Percentiles rank a stretch among this genome's conserved stretches.
phyloP scores from a whole-genome alignment of 2,888 invertebrate genomes.

The Ichneumon xanthorius region DNA sequence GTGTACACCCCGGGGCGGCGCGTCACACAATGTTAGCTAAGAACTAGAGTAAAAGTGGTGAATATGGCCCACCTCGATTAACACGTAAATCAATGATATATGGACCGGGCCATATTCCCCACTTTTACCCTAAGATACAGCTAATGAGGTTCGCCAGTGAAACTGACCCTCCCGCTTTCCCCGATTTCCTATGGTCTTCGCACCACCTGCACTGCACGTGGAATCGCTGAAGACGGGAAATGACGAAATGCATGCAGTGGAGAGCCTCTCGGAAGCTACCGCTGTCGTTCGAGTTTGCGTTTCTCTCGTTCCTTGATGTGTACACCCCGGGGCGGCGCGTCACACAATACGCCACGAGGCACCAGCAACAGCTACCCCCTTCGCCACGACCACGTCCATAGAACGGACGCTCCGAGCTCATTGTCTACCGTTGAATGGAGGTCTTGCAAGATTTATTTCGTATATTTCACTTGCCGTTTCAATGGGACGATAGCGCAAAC shows the following conservation, averaged over 20 bases:
- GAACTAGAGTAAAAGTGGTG: no score
- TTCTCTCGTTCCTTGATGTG: conserved; percentile 73
- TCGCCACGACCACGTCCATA: conserved; percentile 75
- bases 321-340: conserved; percentile 72
- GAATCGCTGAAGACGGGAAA: conserved; percentile 65
- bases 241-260: conserved; percentile 73
- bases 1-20: conserved; percentile 72
- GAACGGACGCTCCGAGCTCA: conserved; percentile 81
- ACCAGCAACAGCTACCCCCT: conserved; percentile 59
- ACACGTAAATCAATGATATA: no score
- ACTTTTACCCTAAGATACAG: conserved; percentile 8
- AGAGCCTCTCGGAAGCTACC: conserved; percentile 62
- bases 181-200: conserved; percentile 53
- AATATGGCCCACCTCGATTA: no score
- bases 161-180: conserved; percentile 49
- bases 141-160: conserved; percentile 47
- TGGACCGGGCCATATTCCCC: no score
- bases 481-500: conserved; percentile 83
- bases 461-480: conserved; percentile 85
- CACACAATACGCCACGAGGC: conserved; percentile 80
- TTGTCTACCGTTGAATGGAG: conserved; percentile 84
- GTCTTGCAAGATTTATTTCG: conserved; percentile 85
- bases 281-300: conserved; percentile 77
- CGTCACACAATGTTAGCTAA: conserved; percentile 82
- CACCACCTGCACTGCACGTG: conserved; percentile 12